A percentile compares a stretch with the other conserved stretches of the same genome.
Evolutionary conservation across 2,888 invertebrate genomes (phyloP).

Genomic region (Alsophila aescularia): DNA sequence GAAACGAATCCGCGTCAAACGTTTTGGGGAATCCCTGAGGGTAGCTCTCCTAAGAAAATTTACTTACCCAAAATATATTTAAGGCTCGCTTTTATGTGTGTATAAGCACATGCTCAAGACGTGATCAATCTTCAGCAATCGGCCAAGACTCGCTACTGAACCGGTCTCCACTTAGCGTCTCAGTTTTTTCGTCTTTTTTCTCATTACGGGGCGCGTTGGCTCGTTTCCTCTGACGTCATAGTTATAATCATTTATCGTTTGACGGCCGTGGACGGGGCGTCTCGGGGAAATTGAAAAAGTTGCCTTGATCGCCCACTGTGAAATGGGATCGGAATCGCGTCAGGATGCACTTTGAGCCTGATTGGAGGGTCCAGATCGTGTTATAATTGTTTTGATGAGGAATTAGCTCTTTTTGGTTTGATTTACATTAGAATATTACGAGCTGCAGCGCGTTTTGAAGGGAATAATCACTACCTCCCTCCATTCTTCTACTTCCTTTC

Average conservation of each 20-base stretch:
- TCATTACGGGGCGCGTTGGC: constrained; percentile 67
- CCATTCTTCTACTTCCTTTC: no score
- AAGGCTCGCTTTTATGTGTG: no score
- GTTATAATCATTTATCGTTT: constrained; percentile 82
- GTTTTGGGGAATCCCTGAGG: no score
- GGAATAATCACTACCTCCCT: no score
- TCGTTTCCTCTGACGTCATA: constrained; percentile 74
- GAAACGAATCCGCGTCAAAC: no score
- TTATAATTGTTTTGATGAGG: constrained; percentile 14
- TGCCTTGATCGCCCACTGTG: constrained; percentile 60
- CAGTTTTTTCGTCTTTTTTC: constrained; percentile 62
- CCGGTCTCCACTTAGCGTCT: constrained; percentile 31
- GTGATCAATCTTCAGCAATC: neutral
- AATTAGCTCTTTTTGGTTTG: constrained; percentile 8
- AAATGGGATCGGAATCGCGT: constrained; percentile 50
- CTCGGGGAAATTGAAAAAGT: constrained; percentile 76
- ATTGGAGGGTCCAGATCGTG: constrained; percentile 15
- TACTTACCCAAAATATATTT: no score
- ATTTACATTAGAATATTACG: no score
- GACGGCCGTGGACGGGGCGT: constrained; percentile 58
- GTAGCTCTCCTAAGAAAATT: no score
- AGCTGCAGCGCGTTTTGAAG: no score
- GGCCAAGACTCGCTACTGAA: constrained; percentile 19
- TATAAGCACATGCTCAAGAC: no score
- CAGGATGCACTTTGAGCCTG: constrained; percentile 33